Evolutionary conservation across 1,140 invertebrate species (phyloP), one percentile per base, ranked within the genome.

Genomic region (Nixonia krombeini): DNA sequence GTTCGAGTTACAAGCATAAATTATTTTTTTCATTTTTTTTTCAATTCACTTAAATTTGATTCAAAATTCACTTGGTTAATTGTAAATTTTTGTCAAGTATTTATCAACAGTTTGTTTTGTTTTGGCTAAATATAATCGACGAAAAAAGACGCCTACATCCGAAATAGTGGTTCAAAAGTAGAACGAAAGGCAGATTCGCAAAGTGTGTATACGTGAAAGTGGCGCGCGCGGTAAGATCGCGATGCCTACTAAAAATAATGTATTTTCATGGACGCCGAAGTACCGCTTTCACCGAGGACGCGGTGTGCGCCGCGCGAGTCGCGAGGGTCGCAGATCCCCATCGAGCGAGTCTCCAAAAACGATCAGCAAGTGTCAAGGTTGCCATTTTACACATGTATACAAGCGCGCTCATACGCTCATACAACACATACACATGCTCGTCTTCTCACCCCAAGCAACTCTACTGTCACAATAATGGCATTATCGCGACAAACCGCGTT

Each of bases 361-460:
- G 74, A 72, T 74, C 75, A 74, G 62, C 75, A 75, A 81, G 76
- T 82, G 80, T 81, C 79, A 82, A 82, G 78, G 79, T 82, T 82
- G 78, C 78, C 78, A 81, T 81, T 82, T 76, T 79, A 77, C 65
- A 67, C 65, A 50, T 52, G 44, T 45, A 49, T 40, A 57, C 28
- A 23, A 18, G 37, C 21, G 49, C 18, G 42, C 46, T 46, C 63
- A 53, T 45, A 31, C 62, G 58, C 65, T 16, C 52, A 26, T 59
- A 26, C 53, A 53, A 33, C 15, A 41, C 53, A 18, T 23, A 47
- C 53, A 37, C 50, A 41, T 38, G 49, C 40, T 10, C 38, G 47
- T 44, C 49, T 41, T 49, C 61, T 65, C 41, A 33, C 49, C 61
- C 47, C 41, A 55, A 41, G 42, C 41, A 29, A 45, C 52, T 58